Base-by-base conservation (phyloP, 2,888 invertebrate genomes). In the Malacosoma neustria region DNA sequence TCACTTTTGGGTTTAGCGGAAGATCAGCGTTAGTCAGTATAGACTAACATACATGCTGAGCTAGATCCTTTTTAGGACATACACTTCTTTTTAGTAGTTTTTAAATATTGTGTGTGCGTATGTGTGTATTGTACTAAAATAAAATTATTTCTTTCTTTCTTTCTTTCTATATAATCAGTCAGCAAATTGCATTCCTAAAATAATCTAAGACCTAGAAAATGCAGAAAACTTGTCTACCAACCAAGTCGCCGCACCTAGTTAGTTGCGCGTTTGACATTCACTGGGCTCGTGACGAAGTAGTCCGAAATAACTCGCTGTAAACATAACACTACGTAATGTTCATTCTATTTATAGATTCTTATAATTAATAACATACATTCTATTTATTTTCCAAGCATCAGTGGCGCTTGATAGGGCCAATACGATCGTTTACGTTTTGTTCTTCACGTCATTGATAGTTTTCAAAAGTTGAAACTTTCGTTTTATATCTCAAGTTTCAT, bases 181-280 rank as follows among this genome's bases (percentile, higher is more conserved):
- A n/a, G n/a, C n/a, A n/a, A n/a, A n/a, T n/a, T n/a, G n/a, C n/a
- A n/a, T n/a, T n/a, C n/a, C n/a, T n/a, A n/a, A n/a, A n/a, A 50
- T 54, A 48, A 49, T 41, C 41, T 57, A 54, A 61, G 65, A 67
- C 57, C 46, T n/a, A n/a, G n/a, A 54, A 58, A 62, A 65, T 73
- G 71, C 72, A 72, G 62, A 58, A 65, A 75, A 82, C 82, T 73
- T 82, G 82, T 84, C 80, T 77, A 68, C 64, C 49, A 65, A 70
- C 67, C 57, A 57, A 22, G 57, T 56, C 37, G 51, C 65, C 59
- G 60, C 65, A 64, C 64, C 70, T 67, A 72, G 72, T 71, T 67
- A 66, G 70, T 22, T 70, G 71, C 79, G 79, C 74, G 82, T 80
- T 82, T 82, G 84, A 84, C 84, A 81, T 84, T 84, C 73, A 67